phyloP scores from a whole-genome alignment of 2,113 vertebrate genomes.

The Vicugna pacos region DNA sequence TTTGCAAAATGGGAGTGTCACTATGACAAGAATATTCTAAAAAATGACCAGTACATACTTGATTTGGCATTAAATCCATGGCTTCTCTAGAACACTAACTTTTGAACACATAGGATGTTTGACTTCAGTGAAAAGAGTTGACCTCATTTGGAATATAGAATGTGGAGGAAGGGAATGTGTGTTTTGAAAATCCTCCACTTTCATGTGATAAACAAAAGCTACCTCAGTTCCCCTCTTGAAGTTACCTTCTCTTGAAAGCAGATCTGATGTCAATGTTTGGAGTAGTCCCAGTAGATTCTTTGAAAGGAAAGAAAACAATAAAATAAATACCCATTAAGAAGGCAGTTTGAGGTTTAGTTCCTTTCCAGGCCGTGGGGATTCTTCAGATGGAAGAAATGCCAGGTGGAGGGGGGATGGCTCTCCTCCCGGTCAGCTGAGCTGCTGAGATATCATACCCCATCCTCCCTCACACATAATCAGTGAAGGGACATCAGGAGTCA shows the following conservation, averaged over 20 bases:
- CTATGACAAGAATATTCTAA: neutral
- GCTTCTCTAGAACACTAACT: neutral
- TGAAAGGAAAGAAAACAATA: conserved; percentile 80
- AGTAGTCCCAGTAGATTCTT: conserved; percentile 91
- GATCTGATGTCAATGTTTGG: conserved; percentile 97
- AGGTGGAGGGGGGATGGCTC: neutral
- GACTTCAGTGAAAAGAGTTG: neutral
- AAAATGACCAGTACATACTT: neutral
- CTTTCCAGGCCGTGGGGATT: neutral
- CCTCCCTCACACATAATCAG: neutral
- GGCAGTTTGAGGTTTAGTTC: neutral
- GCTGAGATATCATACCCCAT: fast-evolving
- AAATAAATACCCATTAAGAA: conserved; percentile 47
- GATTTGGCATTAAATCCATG: neutral
- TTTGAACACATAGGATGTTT: neutral
- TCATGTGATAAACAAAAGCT: neutral
- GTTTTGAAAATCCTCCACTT: conserved; percentile 2
- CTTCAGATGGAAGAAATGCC: neutral
- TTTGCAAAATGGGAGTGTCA: neutral
- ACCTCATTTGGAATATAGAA: neutral
- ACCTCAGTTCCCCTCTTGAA: conserved; percentile 23
- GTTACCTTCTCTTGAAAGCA: conserved; percentile 99
- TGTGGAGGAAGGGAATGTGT: neutral
- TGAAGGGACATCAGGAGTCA: neutral
- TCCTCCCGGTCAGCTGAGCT: neutral